Evolutionary conservation across 2,888 invertebrate species (phyloP).

Genomic region (Drosophila pseudotakahashii): DNA sequence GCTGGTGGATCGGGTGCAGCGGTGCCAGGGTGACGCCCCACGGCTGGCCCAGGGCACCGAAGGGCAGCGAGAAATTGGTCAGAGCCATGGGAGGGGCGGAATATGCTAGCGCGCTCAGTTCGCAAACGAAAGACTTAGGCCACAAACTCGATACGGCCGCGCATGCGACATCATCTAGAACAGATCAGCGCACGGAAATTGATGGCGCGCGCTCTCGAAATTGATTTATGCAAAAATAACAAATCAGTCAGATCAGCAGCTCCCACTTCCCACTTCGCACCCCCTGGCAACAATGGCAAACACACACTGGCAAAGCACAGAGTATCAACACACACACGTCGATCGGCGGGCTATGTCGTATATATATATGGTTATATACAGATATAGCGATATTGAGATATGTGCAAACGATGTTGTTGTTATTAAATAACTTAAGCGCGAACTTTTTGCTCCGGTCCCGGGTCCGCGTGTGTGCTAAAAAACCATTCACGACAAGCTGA

Average conservation of each 20-base stretch:
- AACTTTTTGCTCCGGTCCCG: constrained; percentile 16
- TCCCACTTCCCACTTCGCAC: constrained; percentile 27
- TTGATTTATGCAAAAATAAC: constrained; percentile 71
- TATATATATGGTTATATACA: constrained; percentile 26
- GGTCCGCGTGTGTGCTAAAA: constrained; percentile 66
- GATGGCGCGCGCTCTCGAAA: constrained; percentile 67
- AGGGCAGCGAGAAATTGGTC: constrained; percentile 84
- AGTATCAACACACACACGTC: constrained; percentile 18
- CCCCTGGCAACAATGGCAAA: constrained; percentile 42
- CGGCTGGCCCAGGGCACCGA: constrained; percentile 79
- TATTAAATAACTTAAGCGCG: constrained; percentile 46
- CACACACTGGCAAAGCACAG: constrained; percentile 22
- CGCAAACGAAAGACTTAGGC: constrained; percentile 62
- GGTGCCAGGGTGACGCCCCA: constrained; percentile 83
- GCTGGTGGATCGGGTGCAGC: constrained; percentile 82
- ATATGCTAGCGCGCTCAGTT: constrained; percentile 49
- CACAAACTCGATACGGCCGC: constrained; percentile 46
- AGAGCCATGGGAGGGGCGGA: constrained; percentile 78
- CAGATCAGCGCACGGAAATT: constrained; percentile 44
- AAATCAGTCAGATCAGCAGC: constrained; percentile 48
- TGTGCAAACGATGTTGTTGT: constrained; percentile 59
- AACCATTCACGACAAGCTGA: constrained; percentile 83
- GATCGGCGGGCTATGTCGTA: constrained; percentile 52
- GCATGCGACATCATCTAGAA: constrained; percentile 58
- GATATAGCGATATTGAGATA: constrained; percentile 18